Evolutionary conservation across 92 coral and sea anemone genomes (phyloP).

Genomic region (Ricordea florida): DNA sequence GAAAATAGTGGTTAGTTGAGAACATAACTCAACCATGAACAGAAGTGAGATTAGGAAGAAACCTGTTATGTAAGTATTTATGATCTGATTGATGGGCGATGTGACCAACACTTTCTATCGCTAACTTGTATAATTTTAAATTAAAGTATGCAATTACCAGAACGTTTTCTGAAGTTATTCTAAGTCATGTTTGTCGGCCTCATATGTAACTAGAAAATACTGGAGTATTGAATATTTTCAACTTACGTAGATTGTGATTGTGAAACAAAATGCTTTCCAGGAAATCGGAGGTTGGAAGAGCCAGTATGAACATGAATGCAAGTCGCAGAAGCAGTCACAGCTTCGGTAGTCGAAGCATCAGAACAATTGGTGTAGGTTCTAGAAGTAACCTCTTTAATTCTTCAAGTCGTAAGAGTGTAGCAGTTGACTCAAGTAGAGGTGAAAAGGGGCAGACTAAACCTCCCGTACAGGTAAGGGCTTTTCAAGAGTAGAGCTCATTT

Average conservation of each 20-base stretch:
- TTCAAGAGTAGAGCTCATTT: no score
- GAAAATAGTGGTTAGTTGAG: no score
- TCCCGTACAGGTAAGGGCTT: slow-evolving; percentile 78
- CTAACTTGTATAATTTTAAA: no score
- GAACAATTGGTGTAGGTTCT: slow-evolving; percentile 82
- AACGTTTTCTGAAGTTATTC: no score
- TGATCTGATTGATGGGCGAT: no score
- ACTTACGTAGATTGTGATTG: no score
- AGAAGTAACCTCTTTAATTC: slow-evolving; percentile 90
- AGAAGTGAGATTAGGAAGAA: slow-evolving; percentile 81
- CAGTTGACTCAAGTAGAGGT: slow-evolving; percentile 74
- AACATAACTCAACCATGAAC: slow-evolving; percentile 47
- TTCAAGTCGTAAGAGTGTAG: slow-evolving; percentile 85
- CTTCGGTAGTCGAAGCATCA: slow-evolving; percentile 80
- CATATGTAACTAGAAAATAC: no score
- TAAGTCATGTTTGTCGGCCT: no score
- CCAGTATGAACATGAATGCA: slow-evolving; percentile 59
- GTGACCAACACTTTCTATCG: no score
- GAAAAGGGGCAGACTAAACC: slow-evolving; percentile 85
- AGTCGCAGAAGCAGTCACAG: slow-evolving; percentile 99
- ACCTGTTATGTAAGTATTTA: slow-evolving; percentile 72
- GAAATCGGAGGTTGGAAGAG: slow-evolving; percentile 45
- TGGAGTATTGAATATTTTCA: no score
- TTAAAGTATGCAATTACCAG: no score
- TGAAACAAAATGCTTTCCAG: slow-evolving; percentile 29